Conservation (phyloP, 2,888 invertebrate genomes). For the Diploptera punctata region DNA sequence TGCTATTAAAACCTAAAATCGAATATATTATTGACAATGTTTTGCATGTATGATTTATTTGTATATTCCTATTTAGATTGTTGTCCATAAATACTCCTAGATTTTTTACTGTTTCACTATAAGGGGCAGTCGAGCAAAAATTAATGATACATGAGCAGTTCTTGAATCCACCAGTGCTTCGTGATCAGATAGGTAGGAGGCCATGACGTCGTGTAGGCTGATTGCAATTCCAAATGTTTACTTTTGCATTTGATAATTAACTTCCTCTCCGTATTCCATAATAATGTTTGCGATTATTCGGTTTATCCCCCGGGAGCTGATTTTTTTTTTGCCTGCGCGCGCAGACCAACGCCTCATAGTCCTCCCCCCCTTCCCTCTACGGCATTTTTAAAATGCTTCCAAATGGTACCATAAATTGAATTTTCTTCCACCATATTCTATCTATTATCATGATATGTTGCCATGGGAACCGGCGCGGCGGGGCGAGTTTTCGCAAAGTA, state of each 20-base stretch:
- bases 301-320: background rate
- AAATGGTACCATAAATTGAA: slow-evolving; percentile 33
- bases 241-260: slow-evolving; percentile 12
- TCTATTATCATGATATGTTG: slow-evolving; percentile 3
- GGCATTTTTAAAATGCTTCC: slow-evolving; percentile 36
- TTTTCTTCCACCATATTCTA: slow-evolving; percentile 26
- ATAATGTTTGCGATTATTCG: slow-evolving; percentile 14
- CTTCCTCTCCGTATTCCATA: background rate
- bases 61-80: too few relatives aligned
- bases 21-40: too few relatives aligned
- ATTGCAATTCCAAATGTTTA: background rate
- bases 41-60: too few relatives aligned
- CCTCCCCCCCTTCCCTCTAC: too few relatives aligned
- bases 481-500: slow-evolving; percentile 21
- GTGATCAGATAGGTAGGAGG: too few relatives aligned
- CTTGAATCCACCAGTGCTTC: too few relatives aligned
- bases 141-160: too few relatives aligned
- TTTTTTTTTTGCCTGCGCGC: too few relatives aligned
- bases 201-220: background rate
- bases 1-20: too few relatives aligned
- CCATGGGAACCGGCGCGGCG: slow-evolving; percentile 7
- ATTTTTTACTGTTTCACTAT: too few relatives aligned
- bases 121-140: too few relatives aligned
- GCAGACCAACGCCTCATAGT: background rate
- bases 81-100: too few relatives aligned